A percentile compares a stretch with the other conserved stretches of the same genome.
These are phyloP conservation scores for Chirona hameri DNA, from an alignment of 2,888 invertebrate species.

Conservation along the genomic window DNA sequence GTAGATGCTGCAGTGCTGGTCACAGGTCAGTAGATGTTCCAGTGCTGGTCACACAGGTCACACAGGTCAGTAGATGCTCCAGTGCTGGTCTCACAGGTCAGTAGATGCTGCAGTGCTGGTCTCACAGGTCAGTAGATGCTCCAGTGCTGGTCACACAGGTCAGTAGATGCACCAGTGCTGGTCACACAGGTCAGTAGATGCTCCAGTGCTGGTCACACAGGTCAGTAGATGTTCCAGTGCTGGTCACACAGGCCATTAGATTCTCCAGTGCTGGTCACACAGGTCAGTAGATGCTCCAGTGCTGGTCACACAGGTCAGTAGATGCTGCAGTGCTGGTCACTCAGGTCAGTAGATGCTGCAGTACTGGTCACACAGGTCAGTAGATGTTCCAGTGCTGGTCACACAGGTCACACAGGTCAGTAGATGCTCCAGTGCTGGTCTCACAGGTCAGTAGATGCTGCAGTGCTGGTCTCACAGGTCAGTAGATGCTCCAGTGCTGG, in stretches of 20 bases:
- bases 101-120: slow-evolving; percentile 65
- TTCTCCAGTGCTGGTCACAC: slow-evolving; percentile 58
- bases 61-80: slow-evolving; percentile 81
- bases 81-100: slow-evolving; percentile 52
- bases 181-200: slow-evolving; percentile 64
- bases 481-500: slow-evolving; percentile 68
- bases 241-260: slow-evolving; percentile 46
- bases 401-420: too few species aligned
- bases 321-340: slow-evolving; percentile 60
- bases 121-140: slow-evolving; percentile 68
- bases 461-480: slow-evolving; percentile 51
- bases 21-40: slow-evolving; percentile 71
- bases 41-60: slow-evolving; percentile 45
- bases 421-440: slow-evolving; percentile 64
- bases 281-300: slow-evolving; percentile 75
- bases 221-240: slow-evolving; percentile 73
- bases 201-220: slow-evolving; percentile 52
- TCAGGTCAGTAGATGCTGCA: slow-evolving; percentile 75
- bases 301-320: slow-evolving; percentile 55
- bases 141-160: slow-evolving; percentile 49
- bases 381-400: slow-evolving; percentile 64
- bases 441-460: slow-evolving; percentile 69
- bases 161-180: slow-evolving; percentile 70
- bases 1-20: slow-evolving; percentile 65
- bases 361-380: slow-evolving; percentile 49